phyloP scores from a whole-genome alignment of 2,113 vertebrate species.

The Sakesphorus luctuosus region DNA sequence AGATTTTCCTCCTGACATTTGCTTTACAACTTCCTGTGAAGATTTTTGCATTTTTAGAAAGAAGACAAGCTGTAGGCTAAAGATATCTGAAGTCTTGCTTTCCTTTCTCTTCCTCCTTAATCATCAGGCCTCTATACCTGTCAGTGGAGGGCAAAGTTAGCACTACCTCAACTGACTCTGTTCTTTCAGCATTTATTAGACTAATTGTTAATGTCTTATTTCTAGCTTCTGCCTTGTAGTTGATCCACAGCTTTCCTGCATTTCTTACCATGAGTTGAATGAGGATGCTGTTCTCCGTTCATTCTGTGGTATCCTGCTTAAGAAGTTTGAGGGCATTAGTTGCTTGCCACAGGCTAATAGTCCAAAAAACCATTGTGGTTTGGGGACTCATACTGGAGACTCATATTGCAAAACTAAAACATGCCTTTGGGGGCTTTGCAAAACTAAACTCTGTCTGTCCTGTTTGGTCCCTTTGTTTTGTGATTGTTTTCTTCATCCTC shows the following conservation, averaged over 20 bases:
- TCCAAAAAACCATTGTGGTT: background rate
- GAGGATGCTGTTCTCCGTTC: background rate
- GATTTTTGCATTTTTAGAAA: background rate
- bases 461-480: background rate
- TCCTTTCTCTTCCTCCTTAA: background rate
- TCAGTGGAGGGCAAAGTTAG: background rate
- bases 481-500: background rate
- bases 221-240: background rate
- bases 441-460: background rate
- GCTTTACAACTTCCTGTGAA: background rate
- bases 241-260: background rate
- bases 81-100: background rate
- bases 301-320: background rate
- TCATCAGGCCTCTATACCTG: background rate
- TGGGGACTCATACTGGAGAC: background rate
- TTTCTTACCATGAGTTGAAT: background rate
- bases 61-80: background rate
- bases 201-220: background rate
- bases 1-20: background rate
- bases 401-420: background rate
- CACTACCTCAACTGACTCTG: background rate
- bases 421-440: background rate
- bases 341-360: background rate
- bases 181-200: background rate
- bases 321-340: background rate